phyloP scores from a whole-genome alignment of 30 jellyfish, hydroid and myxozoan species.

The Turritopsis dohrnii region DNA sequence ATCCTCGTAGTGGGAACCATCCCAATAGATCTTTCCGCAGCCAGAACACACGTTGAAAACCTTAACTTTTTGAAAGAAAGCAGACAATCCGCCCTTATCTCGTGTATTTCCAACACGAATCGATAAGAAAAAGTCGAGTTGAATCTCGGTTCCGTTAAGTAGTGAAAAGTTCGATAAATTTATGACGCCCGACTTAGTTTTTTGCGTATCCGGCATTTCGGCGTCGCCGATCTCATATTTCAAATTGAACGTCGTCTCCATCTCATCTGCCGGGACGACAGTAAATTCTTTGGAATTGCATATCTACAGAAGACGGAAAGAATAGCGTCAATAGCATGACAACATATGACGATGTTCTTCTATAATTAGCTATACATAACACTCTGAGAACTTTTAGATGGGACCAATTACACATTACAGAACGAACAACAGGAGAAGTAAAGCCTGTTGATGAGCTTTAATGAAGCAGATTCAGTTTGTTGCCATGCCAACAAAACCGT shows the following conservation, averaged over 20 bases:
- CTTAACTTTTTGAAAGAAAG: constrained; percentile 45
- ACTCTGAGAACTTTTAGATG: too few relatives aligned
- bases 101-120: not conserved
- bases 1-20: constrained; percentile 55
- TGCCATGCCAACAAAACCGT: too few relatives aligned
- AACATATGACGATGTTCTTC: too few relatives aligned
- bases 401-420: too few relatives aligned
- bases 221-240: constrained; percentile 44
- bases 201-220: constrained; percentile 32
- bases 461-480: not conserved
- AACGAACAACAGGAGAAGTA: not conserved
- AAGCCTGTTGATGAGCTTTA: not conserved
- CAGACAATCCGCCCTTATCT: not conserved
- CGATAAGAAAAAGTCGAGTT: constrained; percentile 49
- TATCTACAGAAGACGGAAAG: constrained; percentile 17
- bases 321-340: too few relatives aligned
- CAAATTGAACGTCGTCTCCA: constrained; percentile 51
- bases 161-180: constrained; percentile 46
- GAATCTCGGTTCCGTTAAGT: constrained; percentile 41
- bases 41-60: constrained; percentile 43
- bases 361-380: too few relatives aligned
- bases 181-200: constrained; percentile 29
- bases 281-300: constrained; percentile 54
- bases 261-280: constrained; percentile 42
- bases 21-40: constrained; percentile 87